A percentile compares a stretch with the other conserved stretches of the same genome.
These are phyloP conservation scores for Solenodon paradoxus DNA, from an alignment of 2,113 vertebrate species.

Conservation along the genomic window DNA sequence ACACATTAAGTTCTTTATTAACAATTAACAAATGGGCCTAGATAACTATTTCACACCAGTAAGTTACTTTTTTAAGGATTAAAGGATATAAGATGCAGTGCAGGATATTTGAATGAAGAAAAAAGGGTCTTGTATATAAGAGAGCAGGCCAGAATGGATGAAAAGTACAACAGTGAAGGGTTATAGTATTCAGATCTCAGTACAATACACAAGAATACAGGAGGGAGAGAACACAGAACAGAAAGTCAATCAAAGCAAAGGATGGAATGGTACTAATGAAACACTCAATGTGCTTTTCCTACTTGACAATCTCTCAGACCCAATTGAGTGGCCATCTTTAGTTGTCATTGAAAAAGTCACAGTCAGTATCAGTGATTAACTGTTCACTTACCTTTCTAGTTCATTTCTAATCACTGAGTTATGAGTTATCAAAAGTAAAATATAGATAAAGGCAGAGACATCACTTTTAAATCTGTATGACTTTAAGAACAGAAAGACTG, in stretches of 20 bases:
- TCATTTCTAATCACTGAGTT: constrained; percentile 33
- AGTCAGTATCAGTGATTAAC: constrained; percentile 43
- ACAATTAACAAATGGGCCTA: not conserved
- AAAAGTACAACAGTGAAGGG: not conserved
- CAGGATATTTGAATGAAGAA: not conserved
- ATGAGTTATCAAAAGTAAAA: constrained; percentile 58
- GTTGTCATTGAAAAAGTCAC: constrained; percentile 53
- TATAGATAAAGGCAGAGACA: constrained; percentile 44
- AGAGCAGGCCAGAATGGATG: not conserved
- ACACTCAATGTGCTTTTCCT: constrained; percentile 7
- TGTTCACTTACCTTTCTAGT: constrained; percentile 42
- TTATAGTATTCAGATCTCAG: not conserved
- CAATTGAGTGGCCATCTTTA: constrained; percentile 31
- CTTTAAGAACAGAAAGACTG: constrained; percentile 51
- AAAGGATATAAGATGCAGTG: not conserved
- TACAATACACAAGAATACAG: not conserved
- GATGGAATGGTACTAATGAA: constrained; percentile 46
- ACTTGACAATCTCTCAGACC: constrained; percentile 2
- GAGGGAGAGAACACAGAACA: not conserved
- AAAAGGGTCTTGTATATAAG: not conserved
- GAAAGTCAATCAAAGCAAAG: not conserved
- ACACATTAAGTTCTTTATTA: not conserved
- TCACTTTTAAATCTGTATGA: constrained; percentile 35
- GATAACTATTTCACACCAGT: not conserved
- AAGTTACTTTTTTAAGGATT: not conserved